A percentile compares a stretch with the other conserved stretches of the same genome.
Evolutionary conservation across 2,113 vertebrate genomes (phyloP).

Genomic region (Benitochromis conjunctus): DNA sequence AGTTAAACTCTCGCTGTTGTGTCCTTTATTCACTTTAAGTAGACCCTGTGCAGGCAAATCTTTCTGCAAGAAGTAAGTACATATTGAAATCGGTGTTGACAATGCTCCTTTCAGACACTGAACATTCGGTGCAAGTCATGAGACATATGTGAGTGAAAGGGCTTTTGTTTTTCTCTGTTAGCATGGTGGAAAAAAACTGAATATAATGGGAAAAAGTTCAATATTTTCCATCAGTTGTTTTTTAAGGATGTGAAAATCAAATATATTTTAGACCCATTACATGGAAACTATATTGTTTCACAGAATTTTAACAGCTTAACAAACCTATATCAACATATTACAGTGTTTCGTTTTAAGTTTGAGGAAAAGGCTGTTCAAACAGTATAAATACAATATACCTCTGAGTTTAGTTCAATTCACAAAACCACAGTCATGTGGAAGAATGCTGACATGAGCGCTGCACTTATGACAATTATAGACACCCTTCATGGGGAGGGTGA

Average conservation of each 20-base stretch:
- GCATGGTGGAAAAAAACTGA: not conserved
- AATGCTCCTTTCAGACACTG: not conserved
- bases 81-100: not conserved
- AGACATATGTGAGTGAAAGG: not conserved
- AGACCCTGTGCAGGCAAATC: not conserved
- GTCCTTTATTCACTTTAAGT: not conserved
- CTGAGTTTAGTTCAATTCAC: not conserved
- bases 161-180: not conserved
- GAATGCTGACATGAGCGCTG: not conserved
- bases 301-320: not conserved
- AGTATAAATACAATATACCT: not conserved
- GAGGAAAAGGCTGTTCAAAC: not conserved
- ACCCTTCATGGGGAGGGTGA: not conserved
- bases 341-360: not conserved
- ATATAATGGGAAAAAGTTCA: not conserved
- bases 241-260: not conserved
- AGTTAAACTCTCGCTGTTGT: not conserved
- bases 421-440: not conserved
- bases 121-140: not conserved
- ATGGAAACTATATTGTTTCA: not conserved
- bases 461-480: not conserved
- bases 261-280: not conserved
- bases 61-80: not conserved
- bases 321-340: not conserved
- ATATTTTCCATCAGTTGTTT: not conserved